Percentiles rank a stretch among this genome's conserved stretches.
Conservation (phyloP, 2,113 vertebrate species). For the Anguilla rostrata region DNA sequence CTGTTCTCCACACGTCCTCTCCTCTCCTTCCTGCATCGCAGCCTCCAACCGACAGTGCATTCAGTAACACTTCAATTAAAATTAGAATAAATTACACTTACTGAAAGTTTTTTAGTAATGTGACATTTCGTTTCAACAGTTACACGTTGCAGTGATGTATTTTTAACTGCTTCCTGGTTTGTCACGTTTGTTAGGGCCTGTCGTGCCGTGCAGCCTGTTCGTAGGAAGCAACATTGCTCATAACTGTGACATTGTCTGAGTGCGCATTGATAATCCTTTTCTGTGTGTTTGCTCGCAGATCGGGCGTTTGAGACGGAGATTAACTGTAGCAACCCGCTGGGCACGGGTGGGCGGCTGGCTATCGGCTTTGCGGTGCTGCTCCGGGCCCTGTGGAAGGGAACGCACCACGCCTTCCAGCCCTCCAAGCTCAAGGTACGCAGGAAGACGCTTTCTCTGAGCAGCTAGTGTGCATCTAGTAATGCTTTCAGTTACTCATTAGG, state of each 20-base stretch:
- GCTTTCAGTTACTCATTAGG: not conserved
- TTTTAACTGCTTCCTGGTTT: not conserved
- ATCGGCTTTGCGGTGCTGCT: slow-evolving; percentile 93
- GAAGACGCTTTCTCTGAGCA: not conserved
- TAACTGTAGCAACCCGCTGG: slow-evolving; percentile 93
- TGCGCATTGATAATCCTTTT: not conserved
- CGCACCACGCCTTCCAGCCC: slow-evolving; percentile 94
- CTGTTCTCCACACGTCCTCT: not conserved
- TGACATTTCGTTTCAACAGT: not conserved
- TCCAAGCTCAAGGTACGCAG: slow-evolving; percentile 89
- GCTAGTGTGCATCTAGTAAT: not conserved
- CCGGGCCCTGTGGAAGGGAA: slow-evolving; percentile 93
- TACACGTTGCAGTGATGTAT: not conserved
- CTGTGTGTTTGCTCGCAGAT: slow-evolving; percentile 65
- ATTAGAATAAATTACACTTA: not conserved
- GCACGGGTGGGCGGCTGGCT: slow-evolving; percentile 89
- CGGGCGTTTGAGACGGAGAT: slow-evolving; percentile 92
- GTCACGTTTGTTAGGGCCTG: not conserved
- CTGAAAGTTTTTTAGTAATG: not conserved
- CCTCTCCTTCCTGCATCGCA: not conserved
- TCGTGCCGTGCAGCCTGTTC: not conserved
- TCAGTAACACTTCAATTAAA: not conserved
- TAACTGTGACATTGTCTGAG: not conserved
- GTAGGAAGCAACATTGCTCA: not conserved
- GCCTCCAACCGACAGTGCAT: not conserved